These are phyloP conservation scores for Drosophila borborema DNA, from an alignment of 2,888 invertebrate genomes.

Conservation along the genomic window DNA sequence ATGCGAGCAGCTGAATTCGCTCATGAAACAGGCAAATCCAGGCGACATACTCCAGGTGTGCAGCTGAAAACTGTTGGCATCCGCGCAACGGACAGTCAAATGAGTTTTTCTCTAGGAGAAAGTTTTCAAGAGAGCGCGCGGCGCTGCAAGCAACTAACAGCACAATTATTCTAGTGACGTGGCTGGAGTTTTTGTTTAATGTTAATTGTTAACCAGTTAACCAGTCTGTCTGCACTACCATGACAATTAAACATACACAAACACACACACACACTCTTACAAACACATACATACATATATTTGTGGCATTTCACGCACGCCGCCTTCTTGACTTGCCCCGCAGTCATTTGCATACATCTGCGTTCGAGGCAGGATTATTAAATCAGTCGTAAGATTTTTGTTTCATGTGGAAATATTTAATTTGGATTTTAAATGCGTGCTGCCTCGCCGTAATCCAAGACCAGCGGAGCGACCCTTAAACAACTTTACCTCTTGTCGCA, in stretches of 20 bases:
- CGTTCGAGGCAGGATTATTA: conserved; percentile 65
- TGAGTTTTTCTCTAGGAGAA: conserved; percentile 56
- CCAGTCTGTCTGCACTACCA: conserved; percentile 43
- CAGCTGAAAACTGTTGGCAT: conserved; percentile 24
- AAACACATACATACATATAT: conserved; percentile 16
- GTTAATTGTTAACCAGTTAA: too few species aligned
- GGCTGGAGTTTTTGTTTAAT: conserved; percentile 60
- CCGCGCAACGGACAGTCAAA: conserved; percentile 41
- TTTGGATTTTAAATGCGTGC: conserved; percentile 79
- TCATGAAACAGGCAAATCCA: conserved; percentile 54
- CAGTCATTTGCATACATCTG: conserved; percentile 33
- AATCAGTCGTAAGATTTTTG: conserved; percentile 79
- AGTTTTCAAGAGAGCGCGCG: conserved; percentile 12
- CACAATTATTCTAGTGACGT: conserved; percentile 62
- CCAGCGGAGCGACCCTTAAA: conserved; percentile 47
- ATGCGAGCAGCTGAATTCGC: conserved; percentile 59
- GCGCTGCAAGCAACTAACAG: conserved; percentile 58
- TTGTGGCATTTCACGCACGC: conserved; percentile 60
- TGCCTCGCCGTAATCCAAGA: conserved; percentile 69
- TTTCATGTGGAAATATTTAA: conserved; percentile 79
- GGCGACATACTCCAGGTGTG: conserved; percentile 39
- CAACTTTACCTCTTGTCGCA: conserved; percentile 10
- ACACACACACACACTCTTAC: neutral
- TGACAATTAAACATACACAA: conserved; percentile 56
- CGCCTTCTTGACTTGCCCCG: conserved; percentile 70